Evolutionary conservation across 1,140 invertebrate species (phyloP).

Genomic region (Sipha flava): DNA sequence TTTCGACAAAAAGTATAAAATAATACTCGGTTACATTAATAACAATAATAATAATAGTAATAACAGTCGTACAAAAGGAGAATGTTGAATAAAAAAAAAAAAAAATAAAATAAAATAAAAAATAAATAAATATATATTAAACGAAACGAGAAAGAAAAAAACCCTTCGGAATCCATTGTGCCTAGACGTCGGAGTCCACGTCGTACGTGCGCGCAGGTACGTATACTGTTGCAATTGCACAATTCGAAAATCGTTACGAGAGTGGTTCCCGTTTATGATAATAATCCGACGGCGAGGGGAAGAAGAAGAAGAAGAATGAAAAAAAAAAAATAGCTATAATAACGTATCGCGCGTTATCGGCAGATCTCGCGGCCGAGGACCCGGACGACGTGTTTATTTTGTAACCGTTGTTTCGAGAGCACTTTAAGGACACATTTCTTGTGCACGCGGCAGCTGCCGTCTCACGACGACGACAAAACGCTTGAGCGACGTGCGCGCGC

Average conservation of each 20-base stretch:
- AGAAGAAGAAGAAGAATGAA: too few species aligned
- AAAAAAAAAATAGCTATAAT: too few species aligned
- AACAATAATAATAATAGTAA: background rate
- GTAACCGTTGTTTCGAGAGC: background rate
- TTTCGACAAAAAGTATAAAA: slow-evolving; percentile 26
- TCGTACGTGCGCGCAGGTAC: background rate
- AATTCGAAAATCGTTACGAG: slow-evolving; percentile 11
- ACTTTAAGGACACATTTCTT: slow-evolving; percentile 5
- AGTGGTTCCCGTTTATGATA: background rate
- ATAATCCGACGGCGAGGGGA: too few species aligned
- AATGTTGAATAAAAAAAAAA: background rate
- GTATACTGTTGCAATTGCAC: background rate
- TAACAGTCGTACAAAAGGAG: background rate
- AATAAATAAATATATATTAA: background rate
- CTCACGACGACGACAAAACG: background rate
- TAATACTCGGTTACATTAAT: slow-evolving; percentile 22
- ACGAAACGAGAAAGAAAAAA: too few species aligned
- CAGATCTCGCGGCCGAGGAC: background rate
- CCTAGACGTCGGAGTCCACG: too few species aligned
- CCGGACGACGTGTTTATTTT: background rate
- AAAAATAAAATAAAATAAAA: background rate
- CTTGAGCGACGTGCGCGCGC: too few species aligned
- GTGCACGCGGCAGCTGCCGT: slow-evolving; percentile 8
- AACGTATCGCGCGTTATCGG: background rate
- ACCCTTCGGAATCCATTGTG: background rate